Base-by-base conservation (phyloP, 2,113 vertebrate species). In the Zosterops pallidus region DNA sequence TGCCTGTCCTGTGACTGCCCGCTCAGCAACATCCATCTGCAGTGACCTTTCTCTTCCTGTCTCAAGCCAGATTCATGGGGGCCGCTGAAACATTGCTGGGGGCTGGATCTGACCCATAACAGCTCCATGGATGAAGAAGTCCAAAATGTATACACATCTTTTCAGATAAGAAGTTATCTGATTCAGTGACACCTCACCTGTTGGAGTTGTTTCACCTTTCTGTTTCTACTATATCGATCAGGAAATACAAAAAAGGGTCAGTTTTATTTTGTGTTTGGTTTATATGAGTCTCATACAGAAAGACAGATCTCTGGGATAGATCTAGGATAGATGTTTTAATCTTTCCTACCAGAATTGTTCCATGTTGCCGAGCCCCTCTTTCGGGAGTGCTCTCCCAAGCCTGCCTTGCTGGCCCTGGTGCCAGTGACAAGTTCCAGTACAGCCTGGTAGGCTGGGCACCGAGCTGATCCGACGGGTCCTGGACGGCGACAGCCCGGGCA, bases 51-150 rank as follows among this genome's bases (percentile, higher is more conserved):
- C 28, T 46, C n/a, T 71, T 85, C 35, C 49, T 56, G 68, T 80
- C 75, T 59, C 60, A 65, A 37, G 56, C 8, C 28, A 84, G 55
- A 82, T 20, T 33, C 16, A 20, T 1, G 5, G 26, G 17, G 33
- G 9, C 14, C 0, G 1, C 44, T 37, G 52, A 35, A 79, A 18
- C 35, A 23, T 24, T 6, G 0, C 5, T 2, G 44, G 31, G 15
- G 64, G 20, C 25, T 29, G 12, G 31, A 35, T 60, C 33, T 59
- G 39, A 50, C 5, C 8, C 22, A 8, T 17, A 81, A n/a, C 5
- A 25, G 12, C 17, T 35, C 25, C 12, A 33, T 9, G 3, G n/a
- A 79, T 49, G 39, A 87, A 53, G 31, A 9, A 64, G 25, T 25
- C 46, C 19, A 35, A 65, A 76, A 55, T 8, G 15, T 15, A 60